Percentiles rank a stretch among this genome's conserved stretches.
These are phyloP conservation scores for Ctenopoma kingsleyae DNA, from an alignment of 2,797 vertebrate genomes.

Conservation along the genomic window DNA sequence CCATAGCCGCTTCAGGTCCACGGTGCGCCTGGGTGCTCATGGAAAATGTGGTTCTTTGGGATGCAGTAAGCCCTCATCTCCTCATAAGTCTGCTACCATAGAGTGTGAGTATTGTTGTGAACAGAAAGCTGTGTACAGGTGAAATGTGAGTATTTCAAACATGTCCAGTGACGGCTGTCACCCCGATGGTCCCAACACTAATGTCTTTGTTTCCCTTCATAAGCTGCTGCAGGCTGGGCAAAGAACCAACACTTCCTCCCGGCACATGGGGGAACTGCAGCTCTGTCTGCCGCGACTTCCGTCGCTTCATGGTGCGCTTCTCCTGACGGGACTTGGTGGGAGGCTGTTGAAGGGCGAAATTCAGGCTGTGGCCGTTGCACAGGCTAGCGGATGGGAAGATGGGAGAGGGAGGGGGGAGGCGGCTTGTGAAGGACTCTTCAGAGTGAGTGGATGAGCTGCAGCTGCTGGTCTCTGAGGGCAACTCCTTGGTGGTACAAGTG, in stretches of 20 bases:
- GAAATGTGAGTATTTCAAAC: conserved; percentile 80
- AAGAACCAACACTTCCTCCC: conserved; percentile 79
- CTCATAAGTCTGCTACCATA: conserved; percentile 47
- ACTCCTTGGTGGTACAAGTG: conserved; percentile 86
- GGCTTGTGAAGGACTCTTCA: conserved; percentile 92
- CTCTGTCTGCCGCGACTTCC: conserved; percentile 86
- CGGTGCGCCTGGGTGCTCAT: conserved; percentile 48
- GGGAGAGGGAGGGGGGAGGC: conserved; percentile 87
- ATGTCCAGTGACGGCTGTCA: conserved; percentile 91
- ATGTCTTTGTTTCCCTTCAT: conserved; percentile 96
- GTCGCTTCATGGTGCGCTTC: conserved; percentile 91
- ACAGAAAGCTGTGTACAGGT: conserved; percentile 37
- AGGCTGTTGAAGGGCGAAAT: conserved; percentile 80
- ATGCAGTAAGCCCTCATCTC: conserved; percentile 42
- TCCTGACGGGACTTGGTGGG: conserved; percentile 89
- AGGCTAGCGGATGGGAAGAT: conserved; percentile 76
- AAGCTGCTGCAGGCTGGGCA: conserved; percentile 93
- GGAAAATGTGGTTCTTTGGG: conserved; percentile 70
- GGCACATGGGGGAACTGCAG: conserved; percentile 81
- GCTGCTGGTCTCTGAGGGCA: conserved; percentile 90
- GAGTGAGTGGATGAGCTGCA: conserved; percentile 92
- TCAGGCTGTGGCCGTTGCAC: conserved; percentile 88
- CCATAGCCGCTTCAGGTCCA: conserved; percentile 81
- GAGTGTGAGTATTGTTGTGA: conserved; percentile 26
- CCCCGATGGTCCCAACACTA: conserved; percentile 90